Evolutionary conservation across 1,140 invertebrate genomes (phyloP), one percentile per base, ranked within the genome.

Genomic region (Trigoniulus corallinus): DNA sequence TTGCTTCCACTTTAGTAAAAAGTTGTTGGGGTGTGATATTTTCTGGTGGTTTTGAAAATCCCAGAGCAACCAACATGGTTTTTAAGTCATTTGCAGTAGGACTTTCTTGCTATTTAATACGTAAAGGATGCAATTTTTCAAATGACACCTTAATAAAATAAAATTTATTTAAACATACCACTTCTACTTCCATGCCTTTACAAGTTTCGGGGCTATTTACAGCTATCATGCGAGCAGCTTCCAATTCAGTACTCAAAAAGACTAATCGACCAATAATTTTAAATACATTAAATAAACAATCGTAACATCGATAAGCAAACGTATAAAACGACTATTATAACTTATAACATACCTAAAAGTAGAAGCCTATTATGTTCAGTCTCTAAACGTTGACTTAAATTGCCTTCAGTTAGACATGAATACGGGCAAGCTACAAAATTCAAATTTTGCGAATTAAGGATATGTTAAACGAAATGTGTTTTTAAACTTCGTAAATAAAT

Each of bases 31-130:
- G 56, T 12, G 79, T 79, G 40, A 94, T 82, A 62, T 84, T 80
- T 10, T 80, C 73, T 10, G 88, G 88, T 45, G 89, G 84, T 62
- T 88, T 91, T 25, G 81, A 78, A 62, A 92, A 80, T 43, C 81
- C 78, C 15, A 95, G 67, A 20, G 78, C 74, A 52, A 81, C 77
- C 10, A 88, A 61, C 58, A 92, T 80, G 41, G 79, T 72, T 62
- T 82, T 81, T 53, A 95, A 64, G 60, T 81, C 72, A 53, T 73
- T 76, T 4, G 87, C 87, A 39, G 82, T 79, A 42, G 78, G 73
- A 61, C 79, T 83, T 71, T 92, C 88, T 66, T 76, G 72, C 81
- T 88, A 62, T 27, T 71, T 44, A 44, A 39, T 18, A 39, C 37
- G 37, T 51, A 50, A 45, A 46, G 48, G 7, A 7, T 48, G 13